Evolutionary conservation across 2,797 vertebrate genomes (phyloP).

Genomic region (Fringilla coelebs): DNA sequence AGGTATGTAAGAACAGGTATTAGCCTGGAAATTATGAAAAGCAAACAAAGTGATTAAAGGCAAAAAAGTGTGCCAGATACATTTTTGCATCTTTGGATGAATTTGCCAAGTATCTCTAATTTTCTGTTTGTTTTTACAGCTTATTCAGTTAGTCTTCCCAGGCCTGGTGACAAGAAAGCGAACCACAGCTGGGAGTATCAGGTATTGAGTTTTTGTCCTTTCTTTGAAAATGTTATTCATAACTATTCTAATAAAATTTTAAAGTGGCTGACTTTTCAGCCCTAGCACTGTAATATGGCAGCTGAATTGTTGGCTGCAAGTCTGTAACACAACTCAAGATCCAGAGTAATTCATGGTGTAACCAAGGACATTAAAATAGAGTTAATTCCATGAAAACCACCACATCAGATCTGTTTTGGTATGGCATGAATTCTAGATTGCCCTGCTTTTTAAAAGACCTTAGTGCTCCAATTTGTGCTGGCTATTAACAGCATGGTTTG

Average conservation of each 20-base stretch:
- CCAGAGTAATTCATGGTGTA: neutral
- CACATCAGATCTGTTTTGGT: neutral
- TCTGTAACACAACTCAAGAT: neutral
- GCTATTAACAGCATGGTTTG: neutral
- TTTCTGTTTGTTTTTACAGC: constrained; percentile 41
- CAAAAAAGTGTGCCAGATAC: neutral
- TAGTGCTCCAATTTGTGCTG: neutral
- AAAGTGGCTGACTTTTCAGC: neutral
- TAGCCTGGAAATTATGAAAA: neutral
- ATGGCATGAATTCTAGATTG: neutral
- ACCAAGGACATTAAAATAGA: neutral
- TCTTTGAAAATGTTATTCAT: neutral
- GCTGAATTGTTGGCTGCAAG: neutral
- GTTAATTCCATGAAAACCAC: neutral
- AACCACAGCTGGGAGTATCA: constrained; percentile 64
- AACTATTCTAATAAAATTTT: neutral
- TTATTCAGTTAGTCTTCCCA: constrained; percentile 66
- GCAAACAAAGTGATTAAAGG: neutral
- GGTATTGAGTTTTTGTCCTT: constrained; percentile 31
- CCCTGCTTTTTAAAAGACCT: neutral
- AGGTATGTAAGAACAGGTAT: neutral
- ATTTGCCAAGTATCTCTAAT: neutral
- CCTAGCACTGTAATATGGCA: neutral
- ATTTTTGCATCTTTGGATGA: neutral
- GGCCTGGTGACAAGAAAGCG: constrained; percentile 67